Evolutionary conservation across 2,888 invertebrate species (phyloP).

Genomic region (Mactromeris polynyma): DNA sequence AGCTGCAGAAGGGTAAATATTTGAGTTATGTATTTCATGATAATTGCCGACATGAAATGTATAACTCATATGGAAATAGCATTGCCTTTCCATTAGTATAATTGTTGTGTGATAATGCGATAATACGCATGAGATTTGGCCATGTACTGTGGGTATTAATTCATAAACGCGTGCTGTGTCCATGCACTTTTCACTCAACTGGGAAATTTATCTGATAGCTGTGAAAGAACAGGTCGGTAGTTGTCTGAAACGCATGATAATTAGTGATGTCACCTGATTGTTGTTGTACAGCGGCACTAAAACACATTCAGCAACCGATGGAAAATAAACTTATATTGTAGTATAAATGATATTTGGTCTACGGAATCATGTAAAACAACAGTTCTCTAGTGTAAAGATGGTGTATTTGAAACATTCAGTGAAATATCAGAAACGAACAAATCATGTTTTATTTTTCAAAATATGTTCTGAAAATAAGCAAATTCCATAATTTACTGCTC

Average conservation of each 20-base stretch:
- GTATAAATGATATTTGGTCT: no score
- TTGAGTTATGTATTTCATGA: background rate
- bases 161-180: background rate
- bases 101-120: background rate
- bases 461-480: no score
- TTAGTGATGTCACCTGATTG: no score
- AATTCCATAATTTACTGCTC: no score
- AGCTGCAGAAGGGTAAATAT: background rate
- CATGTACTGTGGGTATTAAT: background rate
- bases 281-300: no score
- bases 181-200: background rate
- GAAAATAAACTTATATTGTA: no score
- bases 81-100: conserved; percentile 4
- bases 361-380: no score
- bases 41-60: background rate
- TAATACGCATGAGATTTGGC: background rate
- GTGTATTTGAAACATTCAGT: no score
- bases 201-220: background rate
- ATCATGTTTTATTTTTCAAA: no score
- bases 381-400: no score
- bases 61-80: background rate
- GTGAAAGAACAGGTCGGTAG: background rate
- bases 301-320: no score
- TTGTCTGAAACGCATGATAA: background rate
- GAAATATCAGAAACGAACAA: no score